Conservation (phyloP, 1,140 invertebrate genomes). For the Lepidotrigona ventralis region DNA sequence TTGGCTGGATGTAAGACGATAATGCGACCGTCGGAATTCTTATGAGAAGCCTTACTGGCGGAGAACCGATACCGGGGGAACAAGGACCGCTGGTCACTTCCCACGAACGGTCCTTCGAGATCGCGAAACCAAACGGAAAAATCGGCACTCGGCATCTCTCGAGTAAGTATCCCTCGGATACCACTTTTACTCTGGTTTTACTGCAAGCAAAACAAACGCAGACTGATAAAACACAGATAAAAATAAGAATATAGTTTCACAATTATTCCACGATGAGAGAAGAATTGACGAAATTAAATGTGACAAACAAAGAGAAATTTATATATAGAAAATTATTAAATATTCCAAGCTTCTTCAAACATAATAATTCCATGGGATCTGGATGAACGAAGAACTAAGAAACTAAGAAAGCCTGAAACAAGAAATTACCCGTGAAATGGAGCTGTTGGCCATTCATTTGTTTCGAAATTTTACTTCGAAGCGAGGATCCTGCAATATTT, state of each 20-base stretch:
- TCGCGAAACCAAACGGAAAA: conserved; percentile 24
- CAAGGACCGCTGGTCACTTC: conserved; percentile 35
- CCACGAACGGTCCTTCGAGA: conserved; percentile 32
- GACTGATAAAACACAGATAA: background rate
- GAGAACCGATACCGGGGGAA: conserved; percentile 41
- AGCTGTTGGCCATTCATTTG: too few species aligned
- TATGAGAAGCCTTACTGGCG: conserved; percentile 73
- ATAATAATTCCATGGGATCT: background rate
- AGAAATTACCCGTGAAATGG: too few species aligned
- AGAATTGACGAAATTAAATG: too few species aligned
- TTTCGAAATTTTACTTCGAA: background rate
- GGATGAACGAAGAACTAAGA: background rate
- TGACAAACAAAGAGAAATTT: background rate
- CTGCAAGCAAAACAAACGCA: background rate
- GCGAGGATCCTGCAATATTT: background rate
- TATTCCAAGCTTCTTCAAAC: background rate
- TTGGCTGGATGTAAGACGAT: conserved; percentile 72
- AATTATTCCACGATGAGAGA: too few species aligned
- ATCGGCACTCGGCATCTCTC: background rate
- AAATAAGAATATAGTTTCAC: too few species aligned
- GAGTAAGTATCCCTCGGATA: background rate
- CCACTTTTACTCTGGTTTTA: background rate
- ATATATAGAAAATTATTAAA: background rate
- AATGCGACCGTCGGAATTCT: conserved; percentile 72
- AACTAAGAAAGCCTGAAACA: background rate